These are phyloP conservation scores for Loxodonta africana DNA, from an alignment of 2,113 vertebrate genomes.

Conservation along the genomic window DNA sequence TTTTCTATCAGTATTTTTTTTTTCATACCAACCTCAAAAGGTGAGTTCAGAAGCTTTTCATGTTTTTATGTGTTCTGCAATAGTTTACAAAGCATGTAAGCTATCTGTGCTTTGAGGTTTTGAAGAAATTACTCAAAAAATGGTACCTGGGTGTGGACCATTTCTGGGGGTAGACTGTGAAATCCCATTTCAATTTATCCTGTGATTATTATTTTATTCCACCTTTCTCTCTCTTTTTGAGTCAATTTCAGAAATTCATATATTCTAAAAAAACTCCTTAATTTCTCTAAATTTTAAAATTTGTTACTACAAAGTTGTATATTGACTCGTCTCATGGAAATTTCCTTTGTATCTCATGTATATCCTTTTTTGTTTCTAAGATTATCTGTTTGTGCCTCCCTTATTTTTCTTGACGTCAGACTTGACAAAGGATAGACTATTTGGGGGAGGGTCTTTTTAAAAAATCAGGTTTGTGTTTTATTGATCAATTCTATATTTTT, in stretches of 20 bases:
- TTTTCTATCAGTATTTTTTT: neutral
- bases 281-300: neutral
- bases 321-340: neutral
- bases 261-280: neutral
- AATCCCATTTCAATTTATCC: neutral
- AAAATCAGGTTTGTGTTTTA: constrained; percentile 7
- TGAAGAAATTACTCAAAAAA: constrained; percentile 5
- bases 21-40: neutral
- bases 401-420: constrained; percentile 25
- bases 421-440: neutral
- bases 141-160: neutral
- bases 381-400: neutral
- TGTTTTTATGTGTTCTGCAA: neutral
- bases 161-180: neutral
- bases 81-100: neutral
- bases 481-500: neutral
- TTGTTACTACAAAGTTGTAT: neutral
- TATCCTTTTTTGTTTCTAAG: neutral
- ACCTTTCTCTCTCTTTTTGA: neutral
- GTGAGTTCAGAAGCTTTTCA: neutral
- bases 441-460: neutral
- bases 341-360: neutral
- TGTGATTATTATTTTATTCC: neutral
- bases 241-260: neutral
- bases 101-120: neutral